A percentile compares a stretch with the other conserved stretches of the same genome.
Conservation (phyloP, 2,797 vertebrate species). For the Amniataba percoides region DNA sequence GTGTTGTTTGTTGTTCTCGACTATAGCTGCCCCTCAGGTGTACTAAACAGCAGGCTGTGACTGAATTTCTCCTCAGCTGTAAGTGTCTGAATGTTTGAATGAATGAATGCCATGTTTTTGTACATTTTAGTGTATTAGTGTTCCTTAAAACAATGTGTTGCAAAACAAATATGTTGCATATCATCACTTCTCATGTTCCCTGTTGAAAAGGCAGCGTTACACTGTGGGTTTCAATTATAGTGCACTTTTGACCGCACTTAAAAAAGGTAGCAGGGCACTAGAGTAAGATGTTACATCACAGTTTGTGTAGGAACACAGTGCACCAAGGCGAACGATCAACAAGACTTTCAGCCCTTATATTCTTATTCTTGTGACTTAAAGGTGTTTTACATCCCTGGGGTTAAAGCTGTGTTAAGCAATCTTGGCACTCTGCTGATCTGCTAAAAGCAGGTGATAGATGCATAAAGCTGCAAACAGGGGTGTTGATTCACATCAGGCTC, state of each 20-base stretch:
- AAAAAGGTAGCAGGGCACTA: constrained; percentile 13
- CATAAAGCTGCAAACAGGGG: neutral
- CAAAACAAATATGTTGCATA: neutral
- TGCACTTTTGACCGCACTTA: constrained; percentile 7
- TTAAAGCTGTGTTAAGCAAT: constrained; percentile 15
- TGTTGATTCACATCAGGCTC: constrained; percentile 15
- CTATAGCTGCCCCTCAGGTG: neutral
- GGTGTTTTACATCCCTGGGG: neutral
- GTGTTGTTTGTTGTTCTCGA: constrained; percentile 17
- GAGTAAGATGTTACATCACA: constrained; percentile 32
- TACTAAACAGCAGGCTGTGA: constrained; percentile 15
- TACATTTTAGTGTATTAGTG: neutral
- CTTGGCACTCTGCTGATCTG: neutral
- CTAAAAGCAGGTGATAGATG: constrained; percentile 9
- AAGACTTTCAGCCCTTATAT: constrained; percentile 6
- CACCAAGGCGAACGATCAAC: neutral
- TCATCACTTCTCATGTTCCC: too few species aligned
- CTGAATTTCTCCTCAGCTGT: constrained; percentile 20
- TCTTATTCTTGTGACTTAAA: neutral
- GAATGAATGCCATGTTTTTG: neutral
- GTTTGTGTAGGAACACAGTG: constrained; percentile 26
- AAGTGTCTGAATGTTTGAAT: constrained; percentile 3
- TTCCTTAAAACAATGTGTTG: constrained; percentile 3
- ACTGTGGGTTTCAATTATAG: constrained; percentile 4
- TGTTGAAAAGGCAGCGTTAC: neutral